Percentiles rank a stretch among this genome's conserved stretches.
phyloP scores from a whole-genome alignment of 2,113 vertebrate genomes.

The Hylia prasina region DNA sequence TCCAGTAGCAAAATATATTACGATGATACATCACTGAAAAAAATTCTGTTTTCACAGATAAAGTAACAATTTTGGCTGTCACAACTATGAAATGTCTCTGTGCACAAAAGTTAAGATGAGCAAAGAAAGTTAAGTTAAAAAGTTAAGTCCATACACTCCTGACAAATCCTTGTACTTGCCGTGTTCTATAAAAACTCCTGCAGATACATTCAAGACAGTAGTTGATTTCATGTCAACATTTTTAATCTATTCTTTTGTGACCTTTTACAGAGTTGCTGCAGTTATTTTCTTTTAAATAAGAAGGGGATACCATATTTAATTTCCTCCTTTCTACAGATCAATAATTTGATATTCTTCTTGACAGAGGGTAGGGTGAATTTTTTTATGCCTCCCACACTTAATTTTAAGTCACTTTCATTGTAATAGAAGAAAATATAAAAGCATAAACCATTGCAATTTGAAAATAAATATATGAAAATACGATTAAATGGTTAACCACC shows the following conservation, averaged over 20 bases:
- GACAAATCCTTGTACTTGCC: background rate
- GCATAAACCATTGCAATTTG: background rate
- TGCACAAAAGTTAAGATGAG: background rate
- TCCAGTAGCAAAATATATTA: background rate
- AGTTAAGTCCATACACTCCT: background rate
- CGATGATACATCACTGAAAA: background rate
- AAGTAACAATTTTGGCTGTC: background rate
- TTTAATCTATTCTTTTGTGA: background rate
- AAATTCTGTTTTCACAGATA: background rate
- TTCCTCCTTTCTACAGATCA: conserved; percentile 49
- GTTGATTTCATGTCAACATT: background rate
- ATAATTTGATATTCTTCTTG: conserved; percentile 51
- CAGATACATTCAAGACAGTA: background rate
- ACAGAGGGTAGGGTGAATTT: background rate
- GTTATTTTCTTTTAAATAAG: conserved; percentile 43
- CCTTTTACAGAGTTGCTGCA: background rate
- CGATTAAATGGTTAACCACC: background rate
- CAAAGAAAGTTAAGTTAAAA: background rate
- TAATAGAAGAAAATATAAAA: conserved; percentile 20
- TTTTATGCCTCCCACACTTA: conserved; percentile 24
- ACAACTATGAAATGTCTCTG: background rate
- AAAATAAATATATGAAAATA: background rate
- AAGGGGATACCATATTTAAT: conserved; percentile 40
- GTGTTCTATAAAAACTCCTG: background rate
- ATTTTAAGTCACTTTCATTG: conserved; percentile 13